Evolutionary conservation across 2,113 vertebrate species (phyloP), one percentile per base, ranked within the genome.

Genomic region (Athene cunicularia): DNA sequence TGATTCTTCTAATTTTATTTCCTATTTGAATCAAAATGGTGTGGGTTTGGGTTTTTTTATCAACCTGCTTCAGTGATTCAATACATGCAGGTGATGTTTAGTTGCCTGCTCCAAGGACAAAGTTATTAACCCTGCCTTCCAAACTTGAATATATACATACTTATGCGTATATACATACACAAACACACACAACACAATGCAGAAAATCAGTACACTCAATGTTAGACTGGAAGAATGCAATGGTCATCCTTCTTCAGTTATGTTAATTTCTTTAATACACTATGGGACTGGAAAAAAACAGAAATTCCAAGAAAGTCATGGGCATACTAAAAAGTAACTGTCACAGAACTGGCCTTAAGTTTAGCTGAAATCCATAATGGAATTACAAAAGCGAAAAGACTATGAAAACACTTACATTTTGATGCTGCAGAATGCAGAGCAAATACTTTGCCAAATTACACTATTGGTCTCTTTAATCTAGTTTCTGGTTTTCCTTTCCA

Each of bases 131-230:
- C 5, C 14, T 50, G n/a, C 27, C 28, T 60, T 56, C 45, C 27
- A 60, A 64, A 45, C 8, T 21, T 79, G 23, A 21, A 17, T n/a
- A 37, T 5, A 30, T 12, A 45, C 9, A 33, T 9, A 55, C 6
- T 18, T 67, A 27, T 7, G 13, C 13, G 55, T 3, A 49, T 3
- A 17, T 5, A 52, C 10, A n/a, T 9, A 14, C 11, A 71, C 21
- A 23, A 33, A 55, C 18, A 50, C 17, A 79, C 12, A 33, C 5
- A 86, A 45, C 30, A 60, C 7, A 18, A 21, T 28, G 49, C 8
- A 8, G 16, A 74, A 63, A 86, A 70, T 1, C 0, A 15, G 9
- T 17, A 66, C 32, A 62, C n/a, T 62, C 23, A 2, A 0, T 55
- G 56, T 68, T 16, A 59, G 35, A n/a, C 24, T 52, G 28, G 18